Evolutionary conservation across 2,888 invertebrate species (phyloP).

Genomic region (Vannuccia rotundouncinata): DNA sequence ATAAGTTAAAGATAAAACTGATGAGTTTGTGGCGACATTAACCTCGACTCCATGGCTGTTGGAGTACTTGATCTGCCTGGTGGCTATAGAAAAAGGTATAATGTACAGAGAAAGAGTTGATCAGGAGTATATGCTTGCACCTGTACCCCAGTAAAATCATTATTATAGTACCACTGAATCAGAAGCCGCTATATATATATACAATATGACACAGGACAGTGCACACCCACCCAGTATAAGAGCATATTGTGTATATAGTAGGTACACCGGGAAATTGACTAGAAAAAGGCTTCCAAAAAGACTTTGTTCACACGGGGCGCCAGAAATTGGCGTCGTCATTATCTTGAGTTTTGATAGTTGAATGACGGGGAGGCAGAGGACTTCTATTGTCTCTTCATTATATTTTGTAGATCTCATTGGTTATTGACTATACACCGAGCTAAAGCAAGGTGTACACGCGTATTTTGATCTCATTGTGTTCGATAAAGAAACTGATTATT

Average conservation of each 20-base stretch:
- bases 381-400: neutral
- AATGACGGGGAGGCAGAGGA: neutral
- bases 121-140: neutral
- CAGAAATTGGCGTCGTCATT: conserved; percentile 7
- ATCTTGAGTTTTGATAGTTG: conserved; percentile 5
- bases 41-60: neutral
- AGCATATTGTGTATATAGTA: too few species aligned
- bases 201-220: neutral
- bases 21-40: neutral
- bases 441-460: neutral
- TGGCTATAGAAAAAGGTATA: too few species aligned
- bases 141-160: neutral
- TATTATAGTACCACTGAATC: neutral
- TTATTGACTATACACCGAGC: too few species aligned
- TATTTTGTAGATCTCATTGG: neutral
- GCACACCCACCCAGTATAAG: neutral
- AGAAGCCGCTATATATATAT: neutral
- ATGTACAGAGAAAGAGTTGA: neutral
- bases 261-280: too few species aligned
- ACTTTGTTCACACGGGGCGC: conserved; percentile 12
- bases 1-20: neutral
- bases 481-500: too few species aligned
- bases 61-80: neutral
- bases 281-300: too few species aligned
- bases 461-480: neutral